phyloP scores from a whole-genome alignment of 2,888 invertebrate species.

The Parnassius smintheus region DNA sequence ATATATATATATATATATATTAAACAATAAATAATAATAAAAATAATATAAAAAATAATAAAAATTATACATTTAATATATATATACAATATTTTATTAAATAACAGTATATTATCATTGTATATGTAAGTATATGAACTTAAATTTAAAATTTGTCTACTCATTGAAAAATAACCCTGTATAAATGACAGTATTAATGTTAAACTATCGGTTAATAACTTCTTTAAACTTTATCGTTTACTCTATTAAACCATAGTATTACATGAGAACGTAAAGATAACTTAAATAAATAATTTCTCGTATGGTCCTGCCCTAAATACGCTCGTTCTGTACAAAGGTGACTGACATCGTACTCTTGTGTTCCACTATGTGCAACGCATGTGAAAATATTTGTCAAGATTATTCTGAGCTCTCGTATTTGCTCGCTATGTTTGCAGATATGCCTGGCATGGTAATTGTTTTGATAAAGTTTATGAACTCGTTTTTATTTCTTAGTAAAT shows the following conservation, averaged over 20 bases:
- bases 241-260: constrained; percentile 1
- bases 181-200: too few species aligned
- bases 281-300: constrained; percentile 15
- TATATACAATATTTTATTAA: too few species aligned
- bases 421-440: too few species aligned
- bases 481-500: too few species aligned
- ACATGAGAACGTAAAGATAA: constrained; percentile 5
- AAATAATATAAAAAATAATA: too few species aligned
- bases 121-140: too few species aligned
- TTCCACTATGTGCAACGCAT: not conserved
- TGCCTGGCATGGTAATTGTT: not conserved
- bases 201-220: not conserved
- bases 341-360: constrained; percentile 5
- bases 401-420: constrained; percentile 3
- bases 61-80: too few species aligned
- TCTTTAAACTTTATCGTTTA: not conserved
- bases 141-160: too few species aligned
- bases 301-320: constrained; percentile 8
- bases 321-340: constrained; percentile 4
- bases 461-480: not conserved
- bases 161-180: too few species aligned
- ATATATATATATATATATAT: too few species aligned
- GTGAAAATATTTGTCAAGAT: constrained; percentile 7
- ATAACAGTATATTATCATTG: too few species aligned
- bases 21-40: too few species aligned